Evolutionary conservation across 2,797 vertebrate species (phyloP), one percentile per base, ranked within the genome.

Genomic region (Pseudopleuronectes americanus): DNA sequence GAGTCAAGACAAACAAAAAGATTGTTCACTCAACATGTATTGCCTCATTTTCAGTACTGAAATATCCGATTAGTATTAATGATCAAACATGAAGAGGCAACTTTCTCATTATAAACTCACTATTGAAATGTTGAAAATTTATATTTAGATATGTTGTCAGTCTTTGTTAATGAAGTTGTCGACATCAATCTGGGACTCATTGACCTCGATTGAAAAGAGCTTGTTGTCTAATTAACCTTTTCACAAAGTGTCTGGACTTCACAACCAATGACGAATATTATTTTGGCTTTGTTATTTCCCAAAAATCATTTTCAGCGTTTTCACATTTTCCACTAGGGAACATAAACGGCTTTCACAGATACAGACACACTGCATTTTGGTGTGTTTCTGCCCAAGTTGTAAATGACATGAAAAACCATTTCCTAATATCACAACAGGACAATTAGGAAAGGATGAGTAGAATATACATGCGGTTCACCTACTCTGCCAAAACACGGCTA

Each of bases 151-250:
- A 33, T 41, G n/a, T 8, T 45, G 54, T 57, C 7, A 8, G 38
- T 52, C 21, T 49, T 61, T 36, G 14, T 48, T 56, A 8, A 71
- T 28, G 24, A 70, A 23, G 48, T 9, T 61, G 24, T 43, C 78
- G 43, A 72, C 43, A 21, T 76, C 41, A 68, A 4, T 48, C 23
- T 63, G n/a, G 22, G 68, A 43, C 7, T 57, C 33, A 33, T 21
- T 43, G 2, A 23, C 3, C 1, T 38, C 1, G 47, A 76, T 28
- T 64, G 53, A 79, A 55, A n/a, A 23, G 43, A 66, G 51, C 52
- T 24, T 59, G 56, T 10, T 49, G 31, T 81, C 79, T 72, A 73
- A 76, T 84, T 76, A 76, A 76, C 66, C 62, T 75, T 81, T 60
- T 57, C 28, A 68, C 63, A 43, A 62, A 61, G 49, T 33, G 54